phyloP scores from a whole-genome alignment of 2,888 invertebrate genomes.

The Chouioia cunea region DNA sequence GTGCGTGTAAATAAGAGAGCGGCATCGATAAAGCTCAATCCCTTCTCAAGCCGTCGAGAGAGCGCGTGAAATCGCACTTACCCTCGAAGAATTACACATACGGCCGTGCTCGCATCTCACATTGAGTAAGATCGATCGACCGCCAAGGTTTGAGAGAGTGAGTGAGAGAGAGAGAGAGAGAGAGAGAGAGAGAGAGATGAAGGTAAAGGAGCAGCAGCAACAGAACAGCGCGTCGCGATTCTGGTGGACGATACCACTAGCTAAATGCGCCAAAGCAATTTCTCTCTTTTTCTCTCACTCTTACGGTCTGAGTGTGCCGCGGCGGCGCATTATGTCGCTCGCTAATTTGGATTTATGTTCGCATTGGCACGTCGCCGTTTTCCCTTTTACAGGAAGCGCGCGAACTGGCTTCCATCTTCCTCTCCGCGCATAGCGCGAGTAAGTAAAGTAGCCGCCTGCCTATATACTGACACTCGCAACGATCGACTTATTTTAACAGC shows the following conservation, averaged over 20 bases:
- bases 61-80: constrained; percentile 37
- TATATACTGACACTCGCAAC: background rate
- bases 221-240: constrained; percentile 10
- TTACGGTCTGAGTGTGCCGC: constrained; percentile 17
- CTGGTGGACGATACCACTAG: constrained; percentile 14
- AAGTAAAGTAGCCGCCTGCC: no score
- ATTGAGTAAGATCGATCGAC: constrained; percentile 47
- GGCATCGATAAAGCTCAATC: constrained; percentile 9
- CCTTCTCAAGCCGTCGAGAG: constrained; percentile 1
- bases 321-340: constrained; percentile 49
- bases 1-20: constrained; percentile 3
- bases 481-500: constrained; percentile 13
- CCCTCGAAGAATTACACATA: no score
- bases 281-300: constrained; percentile 9
- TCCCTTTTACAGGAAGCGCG: constrained; percentile 44
- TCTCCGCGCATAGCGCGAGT: no score
- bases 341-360: constrained; percentile 69
- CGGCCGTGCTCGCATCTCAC: constrained; percentile 20
- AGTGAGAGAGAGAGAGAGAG: background rate
- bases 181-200: background rate
- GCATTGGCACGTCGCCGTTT: constrained; percentile 60
- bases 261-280: constrained; percentile 36
- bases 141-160: constrained; percentile 11
- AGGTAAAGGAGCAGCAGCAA: background rate
- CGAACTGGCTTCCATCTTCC: no score